phyloP scores from a whole-genome alignment of 2,888 invertebrate genomes.

The Iselma pallidipennis region DNA sequence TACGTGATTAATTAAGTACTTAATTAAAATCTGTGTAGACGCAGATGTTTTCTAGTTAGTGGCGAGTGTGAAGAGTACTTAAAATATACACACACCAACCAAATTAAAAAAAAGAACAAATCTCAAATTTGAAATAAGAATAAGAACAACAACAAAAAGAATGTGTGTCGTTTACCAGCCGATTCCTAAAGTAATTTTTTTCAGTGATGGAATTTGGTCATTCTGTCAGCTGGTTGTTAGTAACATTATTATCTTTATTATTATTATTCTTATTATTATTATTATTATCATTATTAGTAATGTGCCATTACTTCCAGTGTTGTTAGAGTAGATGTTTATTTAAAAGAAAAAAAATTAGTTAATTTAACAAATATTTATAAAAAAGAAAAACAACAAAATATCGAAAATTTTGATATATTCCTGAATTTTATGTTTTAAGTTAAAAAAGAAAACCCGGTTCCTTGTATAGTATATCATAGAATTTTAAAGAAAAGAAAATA shows the following conservation, averaged over 20 bases:
- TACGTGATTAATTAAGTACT: slow-evolving; percentile 14
- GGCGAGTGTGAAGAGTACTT: slow-evolving; percentile 20
- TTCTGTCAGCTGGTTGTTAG: slow-evolving; percentile 53
- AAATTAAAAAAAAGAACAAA: slow-evolving; percentile 11
- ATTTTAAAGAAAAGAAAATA: slow-evolving; percentile 13
- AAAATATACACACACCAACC: slow-evolving; percentile 27
- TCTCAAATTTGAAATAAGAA: slow-evolving; percentile 32
- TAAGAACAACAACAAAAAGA: slow-evolving; percentile 2
- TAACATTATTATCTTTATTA: slow-evolving; percentile 18
- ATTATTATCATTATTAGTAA: slow-evolving; percentile 40
- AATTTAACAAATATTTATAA: slow-evolving; percentile 51
- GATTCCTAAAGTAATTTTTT: slow-evolving; percentile 35
- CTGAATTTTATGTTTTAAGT: slow-evolving; percentile 6
- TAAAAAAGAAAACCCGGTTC: not conserved
- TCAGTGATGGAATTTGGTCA: slow-evolving; percentile 56
- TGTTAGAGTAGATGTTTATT: slow-evolving; percentile 55
- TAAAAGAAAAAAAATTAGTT: slow-evolving; percentile 49
- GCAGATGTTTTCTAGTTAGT: slow-evolving; percentile 38
- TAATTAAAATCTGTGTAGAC: slow-evolving; percentile 21
- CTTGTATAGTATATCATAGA: slow-evolving; percentile 15
- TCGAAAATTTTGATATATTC: slow-evolving; percentile 54
- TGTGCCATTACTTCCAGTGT: slow-evolving; percentile 56
- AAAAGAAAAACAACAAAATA: slow-evolving; percentile 30
- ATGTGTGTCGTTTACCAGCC: slow-evolving; percentile 20
- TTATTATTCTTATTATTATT: slow-evolving; percentile 5